Evolutionary conservation across 2,888 invertebrate genomes (phyloP), one percentile per base, ranked within the genome.

Genomic region (Athalia circularis): DNA sequence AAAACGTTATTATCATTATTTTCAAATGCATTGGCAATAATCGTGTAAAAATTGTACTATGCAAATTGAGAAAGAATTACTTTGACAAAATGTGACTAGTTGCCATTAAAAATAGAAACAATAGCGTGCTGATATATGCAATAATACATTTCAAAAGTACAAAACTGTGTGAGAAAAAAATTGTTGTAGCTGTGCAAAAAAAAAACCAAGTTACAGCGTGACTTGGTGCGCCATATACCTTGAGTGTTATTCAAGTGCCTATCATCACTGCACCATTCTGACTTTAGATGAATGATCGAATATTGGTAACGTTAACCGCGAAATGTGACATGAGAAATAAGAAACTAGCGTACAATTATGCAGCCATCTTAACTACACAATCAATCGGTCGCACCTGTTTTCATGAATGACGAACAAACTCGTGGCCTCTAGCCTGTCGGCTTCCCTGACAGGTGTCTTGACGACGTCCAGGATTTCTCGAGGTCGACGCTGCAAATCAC

Each of bases 341-440:
- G 48, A 75, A 75, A 29, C 62, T 75, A 43, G 48, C 75, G 62
- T 75, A 62, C 75, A 75, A 75, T 75, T 75, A 75, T 62, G 75
- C 75, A 75, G 62, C 75, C 75, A 75, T 75, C 75, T 75, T 75
- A 75, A 75, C 75, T 75, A 75, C 75, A 75, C 75, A 75, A 75
- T 75, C 75, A 75, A 75, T 75, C 64, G 75, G 75, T 75, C 75
- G 75, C 87, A 89, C 89, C 89, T 89, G 89, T 86, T 86, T 88
- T 89, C 87, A 87, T 87, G 86, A 87, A 88, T 86, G 85, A 86
- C 86, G 84, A 86, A 83, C 84, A 83, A 83, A 83, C 81, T 82
- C 79, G 83, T 82, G 84, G 82, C 81, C 82, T 83, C 85, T 79
- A 74, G 78, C 64, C 79, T 80, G 68, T 59, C 78, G 82, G 77